Evolutionary conservation across 37 sponge, comb jelly and placozoan genomes (phyloP).

Genomic region (Spongilla lacustris): DNA sequence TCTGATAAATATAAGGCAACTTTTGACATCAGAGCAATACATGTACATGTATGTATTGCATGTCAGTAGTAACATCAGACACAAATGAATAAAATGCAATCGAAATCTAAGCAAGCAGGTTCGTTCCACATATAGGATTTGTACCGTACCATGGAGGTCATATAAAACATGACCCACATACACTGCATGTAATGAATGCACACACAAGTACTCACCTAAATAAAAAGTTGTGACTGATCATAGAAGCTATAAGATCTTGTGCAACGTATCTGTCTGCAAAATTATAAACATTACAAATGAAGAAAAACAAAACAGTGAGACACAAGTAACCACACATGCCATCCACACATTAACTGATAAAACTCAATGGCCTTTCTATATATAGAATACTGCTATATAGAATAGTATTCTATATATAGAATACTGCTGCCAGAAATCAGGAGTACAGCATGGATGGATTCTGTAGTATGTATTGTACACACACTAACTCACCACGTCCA

Average conservation of each 20-base stretch:
- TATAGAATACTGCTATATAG: constrained; percentile 1
- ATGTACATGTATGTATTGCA: constrained; percentile 6
- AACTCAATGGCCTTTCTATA: not conserved
- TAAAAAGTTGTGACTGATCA: constrained; percentile 63
- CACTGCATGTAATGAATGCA: not conserved
- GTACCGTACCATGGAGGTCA: too few species aligned
- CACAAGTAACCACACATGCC: too few species aligned
- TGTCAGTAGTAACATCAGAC: too few species aligned
- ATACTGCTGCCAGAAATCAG: not conserved
- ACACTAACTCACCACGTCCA: constrained; percentile 32
- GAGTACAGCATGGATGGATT: not conserved
- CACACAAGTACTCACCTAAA: constrained; percentile 51
- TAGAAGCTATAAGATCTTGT: constrained; percentile 31
- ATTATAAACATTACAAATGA: too few species aligned
- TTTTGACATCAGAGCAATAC: constrained; percentile 3
- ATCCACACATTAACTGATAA: not conserved
- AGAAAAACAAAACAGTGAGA: too few species aligned
- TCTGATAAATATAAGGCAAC: constrained; percentile 35
- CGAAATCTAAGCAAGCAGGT: too few species aligned
- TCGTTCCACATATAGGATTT: too few species aligned
- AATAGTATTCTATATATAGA: not conserved
- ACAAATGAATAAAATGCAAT: too few species aligned
- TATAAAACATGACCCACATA: not conserved
- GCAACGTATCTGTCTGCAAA: constrained; percentile 44
- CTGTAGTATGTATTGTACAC: too few species aligned